Base-by-base conservation (phyloP, 2,113 vertebrate species). In the Poeciliopsis turrubarensis region DNA sequence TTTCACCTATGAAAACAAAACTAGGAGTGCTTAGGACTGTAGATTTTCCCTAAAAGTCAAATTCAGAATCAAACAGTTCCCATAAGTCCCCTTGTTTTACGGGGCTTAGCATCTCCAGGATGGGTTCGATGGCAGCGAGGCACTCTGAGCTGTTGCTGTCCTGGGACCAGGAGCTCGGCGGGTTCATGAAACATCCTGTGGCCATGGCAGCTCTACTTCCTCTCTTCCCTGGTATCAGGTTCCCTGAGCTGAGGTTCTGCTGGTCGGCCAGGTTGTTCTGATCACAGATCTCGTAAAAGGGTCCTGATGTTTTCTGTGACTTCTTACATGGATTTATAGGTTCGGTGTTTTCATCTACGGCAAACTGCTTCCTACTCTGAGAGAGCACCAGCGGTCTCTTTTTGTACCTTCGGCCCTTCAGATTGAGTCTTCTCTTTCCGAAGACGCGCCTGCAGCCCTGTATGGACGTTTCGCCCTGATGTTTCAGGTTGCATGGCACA, bases 61-160 rank as follows among this genome's bases (percentile, higher is more conserved):
- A 65, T 37, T 89, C 87, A 68, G 87, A 89, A 63, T 91, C 86
- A 60, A 95, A 95, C 72, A 95, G 72, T 47, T 94, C 89, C 94
- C 92, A 94, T 17, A 91, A 32, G 70, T 81, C 75, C 72, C 66
- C 81, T 12, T 60, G 73, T 69, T 73, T 72, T 44, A 25, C 73
- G 51, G 64, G 41, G 26, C 8, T 73, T 11, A 75, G 26, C 12
- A 77, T 80, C 44, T 87, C 81, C 57, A 84, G 27, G 74, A 78
- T 71, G 66, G 81, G 47, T 13, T 88, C 60, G 25, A 86, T 54
- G 34, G 60, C 85, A 66, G n/a, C 1, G 3, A 80, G n/a, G 65
- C 73, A 68, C 22, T 69, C 65, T 2, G 89, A 79, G 74, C 75
- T 86, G 79, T 61, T 79, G 77, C 91, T 94, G 60, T 91, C 91